phyloP scores from a whole-genome alignment of 2,113 vertebrate species.

The Pygathrix nemaeus region DNA sequence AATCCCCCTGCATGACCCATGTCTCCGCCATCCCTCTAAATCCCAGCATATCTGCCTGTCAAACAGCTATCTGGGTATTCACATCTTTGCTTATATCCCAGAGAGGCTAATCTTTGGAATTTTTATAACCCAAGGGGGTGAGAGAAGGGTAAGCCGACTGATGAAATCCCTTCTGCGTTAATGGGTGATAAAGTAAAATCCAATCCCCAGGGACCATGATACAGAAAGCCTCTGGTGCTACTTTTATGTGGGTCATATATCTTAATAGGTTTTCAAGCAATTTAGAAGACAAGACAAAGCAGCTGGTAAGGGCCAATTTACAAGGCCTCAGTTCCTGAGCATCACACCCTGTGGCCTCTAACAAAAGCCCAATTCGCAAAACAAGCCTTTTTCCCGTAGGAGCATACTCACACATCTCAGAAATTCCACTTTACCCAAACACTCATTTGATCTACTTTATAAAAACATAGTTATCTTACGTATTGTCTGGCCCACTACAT shows the following conservation, averaged over 20 bases:
- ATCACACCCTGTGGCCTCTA: conserved; percentile 17
- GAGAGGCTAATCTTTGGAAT: conserved; percentile 42
- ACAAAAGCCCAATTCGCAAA: conserved; percentile 60
- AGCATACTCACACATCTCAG: background rate
- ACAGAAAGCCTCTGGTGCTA: conserved; percentile 62
- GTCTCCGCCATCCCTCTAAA: background rate
- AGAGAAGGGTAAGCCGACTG: conserved; percentile 65
- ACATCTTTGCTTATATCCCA: conserved; percentile 28
- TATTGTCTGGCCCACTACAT: background rate
- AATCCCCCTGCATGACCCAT: too few species aligned
- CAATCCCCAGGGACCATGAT: conserved; percentile 62
- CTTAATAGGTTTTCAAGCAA: conserved; percentile 82
- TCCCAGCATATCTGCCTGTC: background rate
- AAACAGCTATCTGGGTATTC: conserved; percentile 23
- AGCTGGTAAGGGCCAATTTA: conserved; percentile 79
- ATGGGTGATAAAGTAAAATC: conserved; percentile 80
- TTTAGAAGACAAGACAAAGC: conserved; percentile 82
- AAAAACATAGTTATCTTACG: background rate
- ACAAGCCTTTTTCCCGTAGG: background rate
- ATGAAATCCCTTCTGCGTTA: conserved; percentile 80
- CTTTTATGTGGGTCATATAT: conserved; percentile 81
- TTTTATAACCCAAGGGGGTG: conserved; percentile 53
- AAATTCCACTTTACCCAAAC: background rate
- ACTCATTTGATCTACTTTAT: background rate
- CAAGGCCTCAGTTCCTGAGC: conserved; percentile 55